Evolutionary conservation across 53 echinoderm and acorn worm species (phyloP).

Genomic region (Apostichopus leukothele): DNA sequence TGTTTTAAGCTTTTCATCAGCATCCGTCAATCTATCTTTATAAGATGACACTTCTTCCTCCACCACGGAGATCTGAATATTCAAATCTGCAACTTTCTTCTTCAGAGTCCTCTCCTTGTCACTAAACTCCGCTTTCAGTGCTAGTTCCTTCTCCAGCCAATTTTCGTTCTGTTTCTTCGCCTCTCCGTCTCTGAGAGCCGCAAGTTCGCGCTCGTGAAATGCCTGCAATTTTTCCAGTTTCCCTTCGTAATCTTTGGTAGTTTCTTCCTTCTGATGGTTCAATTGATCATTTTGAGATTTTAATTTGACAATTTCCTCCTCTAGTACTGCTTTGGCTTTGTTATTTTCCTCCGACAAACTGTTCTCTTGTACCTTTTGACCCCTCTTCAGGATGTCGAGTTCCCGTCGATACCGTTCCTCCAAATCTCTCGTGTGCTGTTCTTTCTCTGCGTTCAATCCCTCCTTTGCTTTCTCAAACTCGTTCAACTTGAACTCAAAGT

Average conservation of each 20-base stretch:
- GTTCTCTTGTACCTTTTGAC: conserved; percentile 50
- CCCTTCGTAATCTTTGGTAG: conserved; percentile 80
- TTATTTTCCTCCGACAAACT: conserved; percentile 65
- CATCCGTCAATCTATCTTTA: conserved; percentile 62
- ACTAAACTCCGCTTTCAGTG: conserved; percentile 63
- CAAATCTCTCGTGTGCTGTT: conserved; percentile 56
- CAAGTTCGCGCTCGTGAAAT: conserved; percentile 88
- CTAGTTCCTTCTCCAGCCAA: conserved; percentile 79
- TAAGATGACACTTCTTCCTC: conserved; percentile 81
- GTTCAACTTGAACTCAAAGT: conserved; percentile 80
- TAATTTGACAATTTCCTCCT: conserved; percentile 68
- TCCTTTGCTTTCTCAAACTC: conserved; percentile 79
- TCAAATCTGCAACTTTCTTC: conserved; percentile 70
- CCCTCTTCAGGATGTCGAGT: conserved; percentile 62
- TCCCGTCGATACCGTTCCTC: conserved; percentile 64
- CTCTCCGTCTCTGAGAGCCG: conserved; percentile 69
- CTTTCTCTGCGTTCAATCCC: conserved; percentile 64
- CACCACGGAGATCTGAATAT: conserved; percentile 69
- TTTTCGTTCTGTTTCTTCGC: conserved; percentile 60
- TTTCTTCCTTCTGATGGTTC: conserved; percentile 65
- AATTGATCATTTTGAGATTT: conserved; percentile 62
- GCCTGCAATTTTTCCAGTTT: conserved; percentile 90
- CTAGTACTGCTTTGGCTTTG: conserved; percentile 61
- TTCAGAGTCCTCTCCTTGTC: conserved; percentile 78
- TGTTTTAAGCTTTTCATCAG: conserved; percentile 61